phyloP scores from a whole-genome alignment of 2,113 vertebrate species.

The Malurus cyaneus region DNA sequence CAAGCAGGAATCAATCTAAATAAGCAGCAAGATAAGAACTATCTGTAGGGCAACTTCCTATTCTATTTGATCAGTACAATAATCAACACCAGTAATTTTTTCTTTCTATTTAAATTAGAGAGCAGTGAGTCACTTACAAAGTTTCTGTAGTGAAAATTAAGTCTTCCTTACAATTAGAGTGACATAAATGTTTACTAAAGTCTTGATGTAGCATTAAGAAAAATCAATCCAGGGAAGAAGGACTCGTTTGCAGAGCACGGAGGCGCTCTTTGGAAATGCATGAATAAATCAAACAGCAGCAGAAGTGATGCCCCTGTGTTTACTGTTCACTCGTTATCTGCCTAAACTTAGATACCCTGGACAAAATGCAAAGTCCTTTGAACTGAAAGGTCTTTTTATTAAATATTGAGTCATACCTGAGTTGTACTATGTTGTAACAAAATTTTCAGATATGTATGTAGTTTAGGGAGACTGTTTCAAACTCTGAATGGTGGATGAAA shows the following conservation, averaged over 20 bases:
- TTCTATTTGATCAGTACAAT: neutral
- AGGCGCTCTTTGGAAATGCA: neutral
- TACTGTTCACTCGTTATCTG: neutral
- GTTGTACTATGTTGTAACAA: neutral
- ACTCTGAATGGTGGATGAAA: neutral
- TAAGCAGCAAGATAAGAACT: neutral
- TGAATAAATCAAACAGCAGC: neutral
- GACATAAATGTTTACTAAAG: neutral
- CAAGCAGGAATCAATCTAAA: neutral
- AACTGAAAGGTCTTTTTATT: neutral
- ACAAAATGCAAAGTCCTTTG: constrained; percentile 5
- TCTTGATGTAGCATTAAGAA: neutral
- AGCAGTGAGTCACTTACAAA: neutral
- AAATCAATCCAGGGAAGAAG: neutral
- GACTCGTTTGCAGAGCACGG: neutral
- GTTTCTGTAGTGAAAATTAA: neutral
- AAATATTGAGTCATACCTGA: neutral
- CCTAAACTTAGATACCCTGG: neutral
- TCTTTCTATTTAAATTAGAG: neutral
- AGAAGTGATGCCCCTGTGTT: neutral
- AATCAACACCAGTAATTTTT: neutral
- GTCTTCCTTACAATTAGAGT: neutral
- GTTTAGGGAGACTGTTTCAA: neutral
- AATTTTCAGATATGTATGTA: neutral
- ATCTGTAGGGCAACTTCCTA: neutral